Evolutionary conservation across 2,113 vertebrate genomes (phyloP).

Genomic region (Mastomys natalensis): DNA sequence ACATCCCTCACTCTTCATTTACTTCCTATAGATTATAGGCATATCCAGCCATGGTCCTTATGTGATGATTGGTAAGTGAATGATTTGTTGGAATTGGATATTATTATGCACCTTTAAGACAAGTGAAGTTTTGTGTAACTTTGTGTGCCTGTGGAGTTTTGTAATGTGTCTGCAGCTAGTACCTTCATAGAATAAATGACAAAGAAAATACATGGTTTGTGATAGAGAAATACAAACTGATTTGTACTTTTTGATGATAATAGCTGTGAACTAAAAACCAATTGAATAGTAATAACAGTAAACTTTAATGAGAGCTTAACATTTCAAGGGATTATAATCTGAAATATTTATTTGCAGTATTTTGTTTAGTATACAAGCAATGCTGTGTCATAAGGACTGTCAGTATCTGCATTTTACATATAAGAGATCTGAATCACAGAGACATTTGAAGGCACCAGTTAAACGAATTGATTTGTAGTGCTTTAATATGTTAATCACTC

Average conservation of each 20-base stretch:
- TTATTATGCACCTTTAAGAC: background rate
- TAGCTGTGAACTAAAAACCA: background rate
- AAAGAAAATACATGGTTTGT: background rate
- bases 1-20: background rate
- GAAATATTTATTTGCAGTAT: background rate
- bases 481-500: background rate
- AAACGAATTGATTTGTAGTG: background rate
- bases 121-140: background rate
- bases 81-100: background rate
- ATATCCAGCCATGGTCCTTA: background rate
- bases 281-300: background rate
- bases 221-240: background rate
- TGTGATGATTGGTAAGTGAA: background rate
- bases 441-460: background rate
- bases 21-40: background rate
- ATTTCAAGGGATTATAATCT: background rate
- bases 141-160: background rate
- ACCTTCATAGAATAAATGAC: background rate
- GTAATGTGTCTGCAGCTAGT: background rate
- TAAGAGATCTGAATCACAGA: background rate
- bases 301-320: background rate
- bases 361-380: background rate
- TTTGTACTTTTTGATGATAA: background rate
- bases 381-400: background rate
- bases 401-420: background rate